Base-by-base conservation (phyloP, 2,113 vertebrate species). In the Thomomys bottae region DNA sequence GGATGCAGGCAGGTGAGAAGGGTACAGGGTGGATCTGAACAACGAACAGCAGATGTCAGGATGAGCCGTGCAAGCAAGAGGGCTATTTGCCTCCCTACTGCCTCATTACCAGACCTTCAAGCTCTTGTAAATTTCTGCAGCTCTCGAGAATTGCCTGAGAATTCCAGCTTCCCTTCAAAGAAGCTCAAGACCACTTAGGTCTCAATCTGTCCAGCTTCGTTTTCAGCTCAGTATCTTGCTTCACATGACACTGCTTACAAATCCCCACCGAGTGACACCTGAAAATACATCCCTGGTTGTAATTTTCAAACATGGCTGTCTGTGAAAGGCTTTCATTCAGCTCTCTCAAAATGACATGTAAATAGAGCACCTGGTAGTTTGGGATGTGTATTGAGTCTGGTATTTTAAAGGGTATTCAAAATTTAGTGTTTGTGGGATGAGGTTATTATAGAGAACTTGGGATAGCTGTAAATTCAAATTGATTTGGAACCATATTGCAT, bases 401-500 rank as follows among this genome's bases (percentile, higher is more conserved):
- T 7, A 88, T 93, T 90, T 90, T 57, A n/a, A 87, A 95, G 91
- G 57, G 87, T 94, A 87, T 96, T 96, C 92, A 95, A 95, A 95
- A 82, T 95, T 96, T 93, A 93, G 92, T 96, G 95, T 96, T 95
- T 96, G 66, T 94, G 59, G 89, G 92, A 89, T 96, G 91, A 92
- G 75, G 77, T 96, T 96, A 93, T 96, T 95, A 89, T 76, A 54
- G 92, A 93, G 87, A 80, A 70, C 84, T 78, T 24, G 1, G 66
- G 81, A 45, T 87, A 20, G 87, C 84, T 89, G 21, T 92, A 94
- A 94, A 95, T 95, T 92, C 78, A 87, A 38, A 96, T 96, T 75
- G 94, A 91, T 95, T 94, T 96, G 91, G 81, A 94, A 61, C 84
- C 82, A 49, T 79, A 57, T 87, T 88, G 77, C 77, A 42, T 89